Evolutionary conservation across 2,113 vertebrate species (phyloP).

Genomic region (Lynx canadensis): DNA sequence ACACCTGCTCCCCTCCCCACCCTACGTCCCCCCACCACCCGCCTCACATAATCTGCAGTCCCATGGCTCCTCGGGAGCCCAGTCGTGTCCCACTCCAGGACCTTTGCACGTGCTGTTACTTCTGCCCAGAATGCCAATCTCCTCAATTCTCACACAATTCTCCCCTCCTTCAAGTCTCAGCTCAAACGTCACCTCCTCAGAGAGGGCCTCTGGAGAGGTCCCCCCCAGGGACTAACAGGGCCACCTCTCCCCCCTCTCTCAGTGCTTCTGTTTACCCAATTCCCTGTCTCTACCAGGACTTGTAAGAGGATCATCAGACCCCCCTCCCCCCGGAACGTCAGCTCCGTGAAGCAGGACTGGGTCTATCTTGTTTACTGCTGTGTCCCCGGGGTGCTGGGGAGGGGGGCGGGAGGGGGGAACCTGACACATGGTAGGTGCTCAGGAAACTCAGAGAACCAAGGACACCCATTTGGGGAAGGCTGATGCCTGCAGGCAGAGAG

Average conservation of each 20-base stretch:
- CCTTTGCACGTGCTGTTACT: background rate
- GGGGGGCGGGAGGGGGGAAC: background rate
- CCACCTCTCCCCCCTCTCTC: rapidly evolving
- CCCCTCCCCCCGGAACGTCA: background rate
- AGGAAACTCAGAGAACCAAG: background rate
- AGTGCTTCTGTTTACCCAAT: background rate
- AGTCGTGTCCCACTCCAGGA: background rate
- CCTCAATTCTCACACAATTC: background rate
- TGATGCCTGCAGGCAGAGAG: background rate
- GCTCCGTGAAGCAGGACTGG: background rate
- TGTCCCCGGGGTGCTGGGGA: background rate
- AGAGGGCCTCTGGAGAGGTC: background rate
- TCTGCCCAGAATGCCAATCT: background rate
- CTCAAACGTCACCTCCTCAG: background rate
- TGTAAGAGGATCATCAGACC: background rate
- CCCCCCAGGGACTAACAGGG: background rate
- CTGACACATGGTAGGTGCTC: background rate
- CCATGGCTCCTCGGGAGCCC: background rate
- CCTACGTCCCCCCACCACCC: rapidly evolving
- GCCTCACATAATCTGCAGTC: background rate
- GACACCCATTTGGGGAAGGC: background rate
- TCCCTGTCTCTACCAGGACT: background rate
- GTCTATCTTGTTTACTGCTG: background rate
- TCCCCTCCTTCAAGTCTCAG: background rate
- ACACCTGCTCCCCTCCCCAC: background rate